These are phyloP conservation scores for Drosophila pectinifera DNA, from an alignment of 1,140 invertebrate genomes.

Conservation along the genomic window DNA sequence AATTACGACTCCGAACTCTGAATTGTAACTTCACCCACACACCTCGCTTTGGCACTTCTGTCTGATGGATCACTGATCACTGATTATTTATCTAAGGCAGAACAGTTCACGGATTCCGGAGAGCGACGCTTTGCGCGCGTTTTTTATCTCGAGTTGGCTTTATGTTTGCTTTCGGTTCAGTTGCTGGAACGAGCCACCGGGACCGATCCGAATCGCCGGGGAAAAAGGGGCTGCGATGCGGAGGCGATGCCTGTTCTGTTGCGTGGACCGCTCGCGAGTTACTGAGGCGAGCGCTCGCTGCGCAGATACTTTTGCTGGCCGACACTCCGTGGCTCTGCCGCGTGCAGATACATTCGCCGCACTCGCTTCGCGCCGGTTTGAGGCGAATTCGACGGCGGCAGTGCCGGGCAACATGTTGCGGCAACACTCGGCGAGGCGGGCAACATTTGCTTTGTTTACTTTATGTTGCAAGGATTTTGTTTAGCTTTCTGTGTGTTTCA, in stretches of 20 bases:
- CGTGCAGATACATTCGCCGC: constrained; percentile 31
- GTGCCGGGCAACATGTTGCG: constrained; percentile 26
- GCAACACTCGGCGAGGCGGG: neutral
- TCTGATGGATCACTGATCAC: constrained; percentile 19
- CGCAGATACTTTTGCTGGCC: constrained; percentile 74
- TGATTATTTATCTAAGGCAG: constrained; percentile 1
- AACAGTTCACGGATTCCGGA: neutral
- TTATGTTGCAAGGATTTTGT: neutral
- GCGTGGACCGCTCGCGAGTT: constrained; percentile 70
- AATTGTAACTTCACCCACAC: neutral
- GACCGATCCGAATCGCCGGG: constrained; percentile 30
- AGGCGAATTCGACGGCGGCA: constrained; percentile 12
- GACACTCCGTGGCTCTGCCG: too few species aligned
- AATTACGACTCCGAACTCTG: neutral
- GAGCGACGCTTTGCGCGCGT: constrained; percentile 51
- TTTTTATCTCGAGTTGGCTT: constrained; percentile 19
- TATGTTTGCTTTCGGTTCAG: constrained; percentile 15
- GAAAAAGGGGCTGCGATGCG: neutral
- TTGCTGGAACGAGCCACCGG: neutral
- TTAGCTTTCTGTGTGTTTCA: too few species aligned
- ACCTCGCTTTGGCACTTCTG: constrained; percentile 17
- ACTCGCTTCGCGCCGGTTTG: constrained; percentile 20
- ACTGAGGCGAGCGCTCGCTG: constrained; percentile 66
- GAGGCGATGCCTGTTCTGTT: constrained; percentile 38
- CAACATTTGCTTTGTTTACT: constrained; percentile 4